Conservation (phyloP, 1,140 invertebrate genomes). For the Diprion similis region DNA sequence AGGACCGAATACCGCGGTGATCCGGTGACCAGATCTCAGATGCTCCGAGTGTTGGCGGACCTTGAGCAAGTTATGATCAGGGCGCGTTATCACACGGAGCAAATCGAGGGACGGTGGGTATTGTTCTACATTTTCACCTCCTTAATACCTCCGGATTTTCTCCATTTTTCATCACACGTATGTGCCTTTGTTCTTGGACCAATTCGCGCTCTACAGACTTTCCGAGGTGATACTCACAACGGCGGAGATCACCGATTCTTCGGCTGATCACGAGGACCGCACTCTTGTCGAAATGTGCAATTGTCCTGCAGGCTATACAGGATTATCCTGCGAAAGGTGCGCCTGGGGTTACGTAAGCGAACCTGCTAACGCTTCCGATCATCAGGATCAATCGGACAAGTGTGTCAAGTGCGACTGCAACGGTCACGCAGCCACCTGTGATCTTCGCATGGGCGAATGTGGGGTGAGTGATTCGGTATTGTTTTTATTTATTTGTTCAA, state of each 20-base stretch:
- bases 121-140: not conserved
- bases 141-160: too few species aligned
- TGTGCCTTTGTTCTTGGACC: not conserved
- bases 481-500: conserved; percentile 37
- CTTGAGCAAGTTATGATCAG: conserved; percentile 83
- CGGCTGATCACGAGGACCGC: conserved; percentile 28
- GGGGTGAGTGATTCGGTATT: conserved; percentile 72
- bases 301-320: conserved; percentile 73
- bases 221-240: conserved; percentile 30
- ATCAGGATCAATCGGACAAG: conserved; percentile 61
- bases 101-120: conserved; percentile 82
- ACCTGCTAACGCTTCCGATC: conserved; percentile 64
- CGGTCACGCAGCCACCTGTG: conserved; percentile 84
- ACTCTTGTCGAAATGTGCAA: conserved; percentile 69
- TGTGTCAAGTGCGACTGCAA: conserved; percentile 92
- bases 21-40: conserved; percentile 75
- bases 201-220: not conserved
- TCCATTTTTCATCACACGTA: not conserved
- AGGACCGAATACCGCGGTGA: conserved; percentile 69
- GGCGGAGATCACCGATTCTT: not conserved
- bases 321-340: conserved; percentile 86
- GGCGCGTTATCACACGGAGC: conserved; percentile 93
- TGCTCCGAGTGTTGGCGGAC: conserved; percentile 84
- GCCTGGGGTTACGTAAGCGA: conserved; percentile 84
- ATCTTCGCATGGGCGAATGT: conserved; percentile 80